Evolutionary conservation across 2,888 invertebrate species (phyloP), one percentile per base, ranked within the genome.

Genomic region (Loripinus fragilis): DNA sequence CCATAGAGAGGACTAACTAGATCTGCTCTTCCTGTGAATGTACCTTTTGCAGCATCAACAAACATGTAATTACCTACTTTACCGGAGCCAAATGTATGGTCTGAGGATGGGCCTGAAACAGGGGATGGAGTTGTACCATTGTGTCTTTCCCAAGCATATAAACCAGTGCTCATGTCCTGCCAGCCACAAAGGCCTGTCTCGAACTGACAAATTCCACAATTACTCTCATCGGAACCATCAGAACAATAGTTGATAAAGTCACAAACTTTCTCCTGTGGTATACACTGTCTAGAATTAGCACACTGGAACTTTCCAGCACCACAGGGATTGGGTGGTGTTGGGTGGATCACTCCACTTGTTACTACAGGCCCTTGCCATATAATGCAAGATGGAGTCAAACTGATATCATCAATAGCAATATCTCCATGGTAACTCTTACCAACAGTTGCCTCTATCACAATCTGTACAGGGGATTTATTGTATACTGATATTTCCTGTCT

Each of bases 321-420:
- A 80, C 91, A 91, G 2, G 89, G 89, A 20, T 85, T 87, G 30
- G 89, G 86, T 17, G 82, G 71, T 20, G 85, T 83, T 48, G 79
- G 74, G 28, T 74, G 77, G 25, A 78, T 78, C 8, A 80, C 38
- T 2, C 65, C 74, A 17, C 76, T 81, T n/a, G 88, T 87, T 8
- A 89, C 81, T 20, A 90, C 71, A 15, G 73, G 25, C 23, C 88
- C 89, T 25, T 75, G 77, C 72, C 76, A 88, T 25, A 81, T 65
- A 3, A 83, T 66, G 81, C 93, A 93, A 8, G 76, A 82, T 23
- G 87, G 86, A 5, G 90, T 89, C 75, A 92, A 90, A 10, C 88
- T 84, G 15, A 91, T 81, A 81, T 93, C 92, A 85, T 93, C 92
- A 70, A 93, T 86, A n/a, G 91, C 92, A 70, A 92, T 91, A 65